Base-by-base conservation (phyloP, 1,140 invertebrate genomes). In the Drosophila saltans region DNA sequence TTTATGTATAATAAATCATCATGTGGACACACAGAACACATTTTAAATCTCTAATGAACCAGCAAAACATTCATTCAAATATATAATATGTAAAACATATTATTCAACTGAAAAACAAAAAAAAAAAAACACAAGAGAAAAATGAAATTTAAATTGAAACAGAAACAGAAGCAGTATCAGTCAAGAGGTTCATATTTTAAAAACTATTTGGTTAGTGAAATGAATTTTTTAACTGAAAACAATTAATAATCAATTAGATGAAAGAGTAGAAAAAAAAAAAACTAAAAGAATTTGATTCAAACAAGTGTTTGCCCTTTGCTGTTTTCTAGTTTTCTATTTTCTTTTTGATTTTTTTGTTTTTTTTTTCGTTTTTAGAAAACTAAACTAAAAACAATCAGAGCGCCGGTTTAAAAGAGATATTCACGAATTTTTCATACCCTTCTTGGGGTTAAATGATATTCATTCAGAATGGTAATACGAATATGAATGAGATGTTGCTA, bases 171-270 rank as follows among this genome's bases (percentile, higher is more conserved):
- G 45, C 2, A 48, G 7, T 8, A 48, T 2, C 45, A 52, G 21
- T 52, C 24, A 26, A 52, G 21, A 52, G 21, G 45, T 52, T 4
- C 8, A 64, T 64, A 75, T 75, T 75, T 68, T 24, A 40, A 62
- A 68, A 75, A 16, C 58, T 61, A 48, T 28, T 40, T 43, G 3
- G 33, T 36, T 26, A 66, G 11, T 21, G 30, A 21, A 55, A 11
- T 8, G 16, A 41, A 30, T 30, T 2, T 30, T 30, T 39, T 74
- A 57, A 57, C 28, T 40, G 16, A 60, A 48, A 65, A 69, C 82
- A 82, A 74, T 82, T 86, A 86, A 88, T 88, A 74, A 70, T 64
- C 69, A 83, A 80, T 89, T 80, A 80, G 69, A 81, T 65, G 60
- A 71, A 72, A 75, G 69, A 59, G 57, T 36, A 72, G 63, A 52